A percentile compares a stretch with the other conserved stretches of the same genome.
These are phyloP conservation scores for Acleris sparsana DNA, from an alignment of 2,888 invertebrate species.

Conservation along the genomic window DNA sequence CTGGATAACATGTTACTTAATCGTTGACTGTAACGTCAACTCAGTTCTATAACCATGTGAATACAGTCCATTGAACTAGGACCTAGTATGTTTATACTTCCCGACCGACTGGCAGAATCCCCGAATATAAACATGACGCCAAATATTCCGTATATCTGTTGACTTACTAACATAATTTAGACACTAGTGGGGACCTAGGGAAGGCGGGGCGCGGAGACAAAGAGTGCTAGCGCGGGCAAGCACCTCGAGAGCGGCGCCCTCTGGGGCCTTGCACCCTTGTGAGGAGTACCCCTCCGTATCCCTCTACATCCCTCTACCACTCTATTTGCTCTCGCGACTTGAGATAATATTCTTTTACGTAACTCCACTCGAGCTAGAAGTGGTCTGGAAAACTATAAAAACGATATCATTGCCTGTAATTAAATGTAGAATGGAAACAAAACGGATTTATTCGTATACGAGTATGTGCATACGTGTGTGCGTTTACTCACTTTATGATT, in stretches of 20 bases:
- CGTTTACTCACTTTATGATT: no score
- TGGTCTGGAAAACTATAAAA: constrained; percentile 56
- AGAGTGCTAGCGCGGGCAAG: constrained; percentile 66
- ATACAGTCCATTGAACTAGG: background rate
- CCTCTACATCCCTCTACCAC: constrained; percentile 32
- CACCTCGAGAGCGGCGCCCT: constrained; percentile 64
- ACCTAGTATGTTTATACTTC: background rate
- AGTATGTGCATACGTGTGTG: no score
- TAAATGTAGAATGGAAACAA: constrained; percentile 9
- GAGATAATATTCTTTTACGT: constrained; percentile 68
- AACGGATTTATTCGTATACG: background rate
- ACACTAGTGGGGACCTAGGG: constrained; percentile 43
- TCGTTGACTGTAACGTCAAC: background rate
- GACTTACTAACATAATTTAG: constrained; percentile 61
- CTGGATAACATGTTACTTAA: background rate
- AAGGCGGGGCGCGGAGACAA: constrained; percentile 55
- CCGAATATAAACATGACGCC: constrained; percentile 15
- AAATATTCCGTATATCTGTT: constrained; percentile 41
- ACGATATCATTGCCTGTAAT: constrained; percentile 41
- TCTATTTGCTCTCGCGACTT: constrained; percentile 53
- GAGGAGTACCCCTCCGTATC: constrained; percentile 36
- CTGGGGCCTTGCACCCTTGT: constrained; percentile 65
- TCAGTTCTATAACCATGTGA: background rate
- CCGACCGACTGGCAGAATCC: background rate
- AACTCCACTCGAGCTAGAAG: constrained; percentile 60